These are phyloP conservation scores for Tachycineta bicolor DNA, from an alignment of 2,113 vertebrate genomes.

Conservation along the genomic window DNA sequence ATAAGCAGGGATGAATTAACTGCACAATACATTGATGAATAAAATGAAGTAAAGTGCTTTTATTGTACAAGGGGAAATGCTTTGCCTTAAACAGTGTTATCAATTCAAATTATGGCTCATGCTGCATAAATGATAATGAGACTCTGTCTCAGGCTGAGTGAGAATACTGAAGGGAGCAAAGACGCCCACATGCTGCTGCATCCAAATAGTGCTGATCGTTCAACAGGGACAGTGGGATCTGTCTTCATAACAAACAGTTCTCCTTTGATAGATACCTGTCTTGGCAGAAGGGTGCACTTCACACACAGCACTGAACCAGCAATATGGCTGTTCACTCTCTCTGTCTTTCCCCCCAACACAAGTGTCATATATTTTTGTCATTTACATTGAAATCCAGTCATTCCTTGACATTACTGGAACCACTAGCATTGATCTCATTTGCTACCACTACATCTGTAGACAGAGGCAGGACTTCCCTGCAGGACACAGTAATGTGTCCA, in stretches of 20 bases:
- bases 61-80: conserved; percentile 34
- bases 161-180: neutral
- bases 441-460: neutral
- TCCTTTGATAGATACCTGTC: neutral
- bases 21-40: neutral
- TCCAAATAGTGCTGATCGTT: neutral
- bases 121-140: conserved; percentile 32
- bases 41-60: neutral
- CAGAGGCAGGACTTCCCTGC: neutral
- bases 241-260: neutral
- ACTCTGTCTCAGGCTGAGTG: neutral
- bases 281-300: neutral
- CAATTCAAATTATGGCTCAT: conserved; percentile 22
- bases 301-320: neutral
- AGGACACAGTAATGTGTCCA: neutral
- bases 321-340: neutral
- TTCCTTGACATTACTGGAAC: neutral
- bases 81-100: neutral
- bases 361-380: neutral
- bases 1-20: conserved; percentile 15
- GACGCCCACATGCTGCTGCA: neutral
- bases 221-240: neutral
- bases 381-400: neutral
- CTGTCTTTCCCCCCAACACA: neutral
- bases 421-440: neutral